A percentile compares a stretch with the other conserved stretches of the same genome.
These are phyloP conservation scores for Onychorhynchus coronatus DNA, from an alignment of 2,113 vertebrate species.

Conservation along the genomic window DNA sequence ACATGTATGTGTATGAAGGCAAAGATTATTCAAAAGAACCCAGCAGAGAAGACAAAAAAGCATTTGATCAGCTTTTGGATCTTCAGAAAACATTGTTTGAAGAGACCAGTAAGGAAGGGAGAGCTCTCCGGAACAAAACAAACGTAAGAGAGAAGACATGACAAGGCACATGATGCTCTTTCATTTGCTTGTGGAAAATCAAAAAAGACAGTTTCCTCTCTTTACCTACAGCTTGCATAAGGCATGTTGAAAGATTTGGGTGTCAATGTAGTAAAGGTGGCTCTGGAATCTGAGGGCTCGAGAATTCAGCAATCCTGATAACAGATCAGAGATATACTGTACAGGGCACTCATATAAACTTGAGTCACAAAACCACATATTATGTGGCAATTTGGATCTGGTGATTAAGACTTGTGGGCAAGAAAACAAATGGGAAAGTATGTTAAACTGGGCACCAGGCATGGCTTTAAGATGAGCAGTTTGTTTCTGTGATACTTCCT, in stretches of 20 bases:
- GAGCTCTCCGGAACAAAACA: conserved; percentile 80
- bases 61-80: conserved; percentile 80
- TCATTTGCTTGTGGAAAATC: neutral
- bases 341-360: neutral
- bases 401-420: neutral
- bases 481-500: neutral
- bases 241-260: neutral
- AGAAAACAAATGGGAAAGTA: neutral
- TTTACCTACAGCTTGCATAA: neutral
- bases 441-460: neutral
- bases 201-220: neutral
- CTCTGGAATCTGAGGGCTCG: neutral
- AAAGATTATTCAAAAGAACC: conserved; percentile 90
- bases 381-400: neutral
- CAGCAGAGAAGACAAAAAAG: conserved; percentile 81
- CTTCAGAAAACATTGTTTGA: conserved; percentile 74
- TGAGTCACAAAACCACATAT: neutral
- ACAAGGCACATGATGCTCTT: neutral
- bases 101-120: conserved; percentile 70
- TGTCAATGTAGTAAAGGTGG: neutral
- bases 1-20: conserved; percentile 93
- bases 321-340: neutral
- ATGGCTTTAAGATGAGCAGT: neutral
- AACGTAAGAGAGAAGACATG: conserved; percentile 70
- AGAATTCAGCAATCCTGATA: neutral